Evolutionary conservation across 2,113 vertebrate species (phyloP).

Genomic region (Macrotus californicus): DNA sequence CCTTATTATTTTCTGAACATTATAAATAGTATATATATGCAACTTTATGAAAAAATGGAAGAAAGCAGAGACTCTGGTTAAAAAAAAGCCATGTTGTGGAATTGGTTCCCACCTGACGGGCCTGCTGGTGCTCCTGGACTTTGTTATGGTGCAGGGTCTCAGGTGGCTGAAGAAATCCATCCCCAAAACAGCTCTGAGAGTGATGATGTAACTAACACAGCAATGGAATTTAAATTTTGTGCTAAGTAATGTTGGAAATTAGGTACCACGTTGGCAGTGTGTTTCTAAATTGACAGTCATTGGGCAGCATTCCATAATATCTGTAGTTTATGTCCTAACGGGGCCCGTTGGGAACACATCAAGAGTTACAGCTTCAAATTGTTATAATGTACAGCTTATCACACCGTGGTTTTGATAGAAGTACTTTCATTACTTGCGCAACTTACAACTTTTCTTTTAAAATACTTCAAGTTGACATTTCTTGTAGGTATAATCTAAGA

Average conservation of each 20-base stretch:
- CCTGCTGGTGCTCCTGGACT: background rate
- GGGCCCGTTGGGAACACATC: background rate
- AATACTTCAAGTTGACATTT: constrained; percentile 35
- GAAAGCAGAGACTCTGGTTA: background rate
- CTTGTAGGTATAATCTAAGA: constrained; percentile 25
- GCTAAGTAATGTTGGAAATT: constrained; percentile 40
- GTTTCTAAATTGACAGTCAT: background rate
- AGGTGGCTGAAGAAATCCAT: background rate
- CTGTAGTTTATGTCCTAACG: constrained; percentile 31
- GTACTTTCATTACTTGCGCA: background rate
- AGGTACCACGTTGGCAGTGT: background rate
- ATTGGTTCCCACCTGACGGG: background rate
- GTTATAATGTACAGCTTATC: background rate
- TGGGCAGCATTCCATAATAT: background rate
- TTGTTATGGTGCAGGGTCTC: background rate
- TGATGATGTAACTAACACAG: background rate
- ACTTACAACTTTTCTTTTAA: constrained; percentile 35
- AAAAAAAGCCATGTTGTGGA: background rate
- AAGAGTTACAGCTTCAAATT: background rate
- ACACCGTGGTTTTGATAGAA: background rate
- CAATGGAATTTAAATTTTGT: constrained; percentile 28
- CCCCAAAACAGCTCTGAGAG: background rate
- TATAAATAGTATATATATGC: background rate
- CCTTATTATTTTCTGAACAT: background rate
- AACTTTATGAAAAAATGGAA: background rate